Conservation (phyloP, 2,888 invertebrate species). For the Chydorus sphaericus region DNA sequence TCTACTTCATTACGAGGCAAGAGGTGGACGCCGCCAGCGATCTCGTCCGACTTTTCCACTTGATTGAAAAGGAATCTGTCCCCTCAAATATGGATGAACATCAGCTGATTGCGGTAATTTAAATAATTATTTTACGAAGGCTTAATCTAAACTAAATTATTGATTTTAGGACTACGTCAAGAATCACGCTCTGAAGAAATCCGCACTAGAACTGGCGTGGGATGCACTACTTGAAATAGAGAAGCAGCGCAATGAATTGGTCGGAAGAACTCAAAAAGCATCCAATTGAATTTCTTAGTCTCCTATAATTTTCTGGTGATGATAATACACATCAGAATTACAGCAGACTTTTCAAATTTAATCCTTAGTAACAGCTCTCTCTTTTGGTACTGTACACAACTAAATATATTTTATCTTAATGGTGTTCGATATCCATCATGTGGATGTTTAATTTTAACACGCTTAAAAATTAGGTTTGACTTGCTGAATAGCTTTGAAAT, state of each 20-base stretch:
- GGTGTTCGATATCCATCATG: too few relatives aligned
- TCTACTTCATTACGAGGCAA: constrained; percentile 40
- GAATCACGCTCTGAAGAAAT: constrained; percentile 45
- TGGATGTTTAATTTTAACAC: too few relatives aligned
- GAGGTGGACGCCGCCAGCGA: constrained; percentile 41
- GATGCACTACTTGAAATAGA: constrained; percentile 53
- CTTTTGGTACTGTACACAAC: too few relatives aligned
- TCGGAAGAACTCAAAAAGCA: constrained; percentile 47
- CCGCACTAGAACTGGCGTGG: constrained; percentile 50
- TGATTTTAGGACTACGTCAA: constrained; percentile 28
- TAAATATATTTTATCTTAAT: too few relatives aligned
- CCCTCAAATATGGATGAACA: constrained; percentile 35
- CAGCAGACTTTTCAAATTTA: too few relatives aligned
- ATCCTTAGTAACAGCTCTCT: too few relatives aligned
- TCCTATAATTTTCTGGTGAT: too few relatives aligned
- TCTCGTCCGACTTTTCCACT: constrained; percentile 40
- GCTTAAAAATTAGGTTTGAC: too few relatives aligned
- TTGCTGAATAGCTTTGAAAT: too few relatives aligned
- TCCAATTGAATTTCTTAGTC: too few relatives aligned
- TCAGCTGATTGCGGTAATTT: constrained; percentile 30
- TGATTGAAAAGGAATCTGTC: constrained; percentile 26
- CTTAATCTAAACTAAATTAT: neutral
- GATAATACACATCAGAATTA: too few relatives aligned
- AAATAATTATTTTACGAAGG: neutral
- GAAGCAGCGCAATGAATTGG: constrained; percentile 41